Evolutionary conservation across 2,888 invertebrate species (phyloP), one percentile per base, ranked within the genome.

Genomic region (Tachina fera): DNA sequence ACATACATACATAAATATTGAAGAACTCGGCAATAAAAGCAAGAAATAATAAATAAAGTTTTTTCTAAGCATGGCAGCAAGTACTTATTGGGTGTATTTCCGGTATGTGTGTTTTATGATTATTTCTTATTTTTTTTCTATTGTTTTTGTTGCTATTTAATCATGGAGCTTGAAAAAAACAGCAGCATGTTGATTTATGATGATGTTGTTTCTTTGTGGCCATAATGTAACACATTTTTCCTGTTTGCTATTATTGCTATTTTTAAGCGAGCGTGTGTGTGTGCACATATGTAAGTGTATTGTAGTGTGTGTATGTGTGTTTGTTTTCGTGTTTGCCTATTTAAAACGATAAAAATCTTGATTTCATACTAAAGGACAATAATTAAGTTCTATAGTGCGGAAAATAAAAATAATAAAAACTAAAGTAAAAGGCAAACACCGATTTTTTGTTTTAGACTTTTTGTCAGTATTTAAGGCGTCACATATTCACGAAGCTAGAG

Each of bases 221-320:
- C 49, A 76, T 16, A 56, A 14, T 47, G 70, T 45, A 63, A 70
- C 70, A 78, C 70, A 78, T 45, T 78, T 71, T 56, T 13, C 22
- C 53, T 63, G 79, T 71, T 63, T 31, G 10, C 3, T 39, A 9
- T 43, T 9, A 45, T 51, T 16, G 13, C n/a, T n/a, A n/a, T n/a
- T n/a, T n/a, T n/a, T n/a, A n/a, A n/a, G n/a, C n/a, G 19, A 14
- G 31, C 4, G 4, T 14, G n/a, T 31, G 14, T 31, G 39, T 68
- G 5, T 49, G 11, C 56, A 6, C 5, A 16, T 1, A 19, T 16
- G 16, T 5, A 1, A 43, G 43, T 11, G 9, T 16, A 10, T 13
- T 16, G 16, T 3, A 16, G n/a, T 13, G 22, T 56, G 22, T 43
- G 9, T 13, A 11, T 60, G 16, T 68, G 13, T n/a, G 13, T 22